Base-by-base conservation (phyloP, 1,140 invertebrate species). In the Ceratina calcarata region DNA sequence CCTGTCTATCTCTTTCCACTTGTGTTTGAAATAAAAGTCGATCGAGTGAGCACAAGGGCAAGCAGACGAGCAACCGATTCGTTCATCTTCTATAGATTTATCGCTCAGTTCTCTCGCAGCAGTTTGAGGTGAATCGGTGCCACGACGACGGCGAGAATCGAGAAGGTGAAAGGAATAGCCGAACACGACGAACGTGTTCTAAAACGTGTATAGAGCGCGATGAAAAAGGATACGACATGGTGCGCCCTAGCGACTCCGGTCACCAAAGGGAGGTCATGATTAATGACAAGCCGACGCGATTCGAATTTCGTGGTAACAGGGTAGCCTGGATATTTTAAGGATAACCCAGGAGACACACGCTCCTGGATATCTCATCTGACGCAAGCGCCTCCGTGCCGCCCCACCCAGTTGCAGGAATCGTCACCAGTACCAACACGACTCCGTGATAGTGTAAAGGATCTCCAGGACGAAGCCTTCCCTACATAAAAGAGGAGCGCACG, bases 291-390 rank as follows among this genome's bases (percentile, higher is more conserved):
- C 65, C 76, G 68, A 22, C 68, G 79, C 81, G 88, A 89, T 88
- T 88, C 86, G 80, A 89, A 89, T 89, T 88, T 86, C 82, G 87
- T 85, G 80, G 84, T 87, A 87, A 88, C 87, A 77, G 83, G 85
- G 84, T 87, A 83, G 75, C 79, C 64, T 49, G 80, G 80, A 71
- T 86, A 86, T 86, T 88, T 89, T 86, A 88, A 88, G 82, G 86
- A 85, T 88, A 87, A 83, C 82, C 84, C 84, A 78, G 66, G 86
- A 87, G 86, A 87, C 82, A 84, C 86, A 84, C 86, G 81, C 73
- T 86, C 82, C 86, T 84, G 80, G 65, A 61, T 84, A 78, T 87
- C 76, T 64, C 57, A 8, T 65, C 51, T 67, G 85, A 88, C 82
- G 86, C 87, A 87, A 64, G 86, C 86, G 86, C 84, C 27, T 62